These are phyloP conservation scores for Aldrovandia affinis DNA, from an alignment of 2,797 vertebrate species.

Conservation along the genomic window DNA sequence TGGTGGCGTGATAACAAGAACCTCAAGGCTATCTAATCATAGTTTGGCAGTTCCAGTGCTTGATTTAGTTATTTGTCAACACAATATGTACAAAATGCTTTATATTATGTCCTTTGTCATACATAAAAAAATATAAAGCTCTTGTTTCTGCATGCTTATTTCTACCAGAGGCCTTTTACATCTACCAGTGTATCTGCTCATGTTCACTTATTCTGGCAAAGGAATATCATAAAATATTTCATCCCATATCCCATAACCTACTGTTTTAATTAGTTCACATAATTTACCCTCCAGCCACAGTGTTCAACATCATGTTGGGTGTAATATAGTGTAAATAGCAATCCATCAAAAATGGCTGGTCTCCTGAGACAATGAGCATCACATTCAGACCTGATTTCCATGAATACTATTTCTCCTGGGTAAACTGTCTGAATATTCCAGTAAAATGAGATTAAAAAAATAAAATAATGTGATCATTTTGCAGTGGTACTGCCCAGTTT, in stretches of 20 bases:
- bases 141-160: neutral
- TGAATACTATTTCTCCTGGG: constrained; percentile 44
- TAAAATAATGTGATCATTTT: constrained; percentile 4
- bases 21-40: neutral
- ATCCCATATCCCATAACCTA: constrained; percentile 37
- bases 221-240: constrained; percentile 45
- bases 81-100: neutral
- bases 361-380: constrained; percentile 32
- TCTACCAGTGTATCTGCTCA: constrained; percentile 30
- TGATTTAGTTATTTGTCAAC: neutral
- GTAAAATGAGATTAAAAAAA: neutral
- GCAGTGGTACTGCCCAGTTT: neutral
- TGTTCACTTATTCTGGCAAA: constrained; percentile 45
- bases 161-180: neutral
- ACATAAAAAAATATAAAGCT: neutral
- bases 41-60: neutral
- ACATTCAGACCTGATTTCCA: constrained; percentile 47
- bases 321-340: constrained; percentile 45
- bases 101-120: neutral
- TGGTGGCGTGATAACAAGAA: neutral
- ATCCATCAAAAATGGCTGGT: constrained; percentile 41
- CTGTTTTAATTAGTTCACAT: constrained; percentile 35
- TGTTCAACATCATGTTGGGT: constrained; percentile 45
- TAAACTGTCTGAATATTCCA: constrained; percentile 23
- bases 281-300: constrained; percentile 40